Percentiles rank a stretch among this genome's conserved stretches.
These are phyloP conservation scores for Paracanthobrama guichenoti DNA, from an alignment of 2,113 vertebrate genomes.

Conservation along the genomic window DNA sequence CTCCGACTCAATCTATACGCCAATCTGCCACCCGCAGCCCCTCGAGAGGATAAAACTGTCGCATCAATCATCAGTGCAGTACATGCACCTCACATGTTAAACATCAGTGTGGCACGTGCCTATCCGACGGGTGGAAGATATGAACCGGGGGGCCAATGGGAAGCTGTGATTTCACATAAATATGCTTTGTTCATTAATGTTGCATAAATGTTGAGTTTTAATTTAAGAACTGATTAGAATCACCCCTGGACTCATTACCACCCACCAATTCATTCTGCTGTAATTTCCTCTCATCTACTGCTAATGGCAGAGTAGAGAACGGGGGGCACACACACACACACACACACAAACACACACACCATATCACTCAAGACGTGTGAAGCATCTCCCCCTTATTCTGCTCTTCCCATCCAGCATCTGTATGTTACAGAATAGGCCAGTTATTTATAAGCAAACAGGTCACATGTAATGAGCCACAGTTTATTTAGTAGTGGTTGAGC, in stretches of 20 bases:
- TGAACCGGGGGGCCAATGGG: background rate
- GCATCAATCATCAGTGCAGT: slow-evolving; percentile 36
- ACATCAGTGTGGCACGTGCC: slow-evolving; percentile 12
- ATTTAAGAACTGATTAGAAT: slow-evolving; percentile 75
- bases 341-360: slow-evolving; percentile 22
- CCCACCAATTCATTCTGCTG: slow-evolving; percentile 66
- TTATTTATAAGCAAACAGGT: slow-evolving; percentile 59
- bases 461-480: slow-evolving; percentile 43
- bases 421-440: slow-evolving; percentile 49
- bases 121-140: background rate
- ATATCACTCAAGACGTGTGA: slow-evolving; percentile 43
- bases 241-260: slow-evolving; percentile 71
- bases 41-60: slow-evolving; percentile 28
- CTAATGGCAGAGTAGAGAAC: slow-evolving; percentile 53
- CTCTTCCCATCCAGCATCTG: background rate
- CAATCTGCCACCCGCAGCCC: slow-evolving; percentile 31
- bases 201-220: slow-evolving; percentile 72
- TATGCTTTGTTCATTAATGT: slow-evolving; percentile 72
- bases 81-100: slow-evolving; percentile 33
- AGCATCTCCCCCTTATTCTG: slow-evolving; percentile 39
- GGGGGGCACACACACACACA: background rate
- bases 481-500: slow-evolving; percentile 60
- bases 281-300: slow-evolving; percentile 58
- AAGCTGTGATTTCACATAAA: slow-evolving; percentile 43
- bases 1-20: slow-evolving; percentile 9